Evolutionary conservation across 64 coral and sea anemone genomes (phyloP).

Genomic region (Montipora cactus): DNA sequence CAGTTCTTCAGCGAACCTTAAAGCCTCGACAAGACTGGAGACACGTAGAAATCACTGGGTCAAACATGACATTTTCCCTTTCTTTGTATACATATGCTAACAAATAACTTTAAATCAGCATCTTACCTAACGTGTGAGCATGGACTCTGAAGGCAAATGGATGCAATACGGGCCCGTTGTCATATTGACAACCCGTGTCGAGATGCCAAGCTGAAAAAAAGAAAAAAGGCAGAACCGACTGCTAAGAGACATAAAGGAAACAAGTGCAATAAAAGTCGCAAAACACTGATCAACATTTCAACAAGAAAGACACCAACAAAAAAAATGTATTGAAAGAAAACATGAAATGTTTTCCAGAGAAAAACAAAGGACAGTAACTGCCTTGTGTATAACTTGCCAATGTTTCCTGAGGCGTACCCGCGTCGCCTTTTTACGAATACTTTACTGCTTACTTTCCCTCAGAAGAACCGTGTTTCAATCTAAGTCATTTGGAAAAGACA

Average conservation of each 20-base stretch:
- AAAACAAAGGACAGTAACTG: too few species aligned
- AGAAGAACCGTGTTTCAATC: too few species aligned
- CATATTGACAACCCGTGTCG: slow-evolving; percentile 80
- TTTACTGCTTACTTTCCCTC: too few species aligned
- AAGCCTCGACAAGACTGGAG: too few species aligned
- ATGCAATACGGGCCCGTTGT: slow-evolving; percentile 66
- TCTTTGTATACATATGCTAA: too few species aligned
- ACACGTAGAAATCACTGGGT: too few species aligned
- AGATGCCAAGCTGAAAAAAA: slow-evolving; percentile 84
- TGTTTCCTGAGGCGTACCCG: neutral
- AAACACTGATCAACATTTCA: neutral
- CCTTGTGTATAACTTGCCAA: slow-evolving; percentile 49
- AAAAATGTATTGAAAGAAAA: neutral
- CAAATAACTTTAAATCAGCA: neutral
- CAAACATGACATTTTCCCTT: too few species aligned
- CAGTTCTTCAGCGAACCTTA: too few species aligned
- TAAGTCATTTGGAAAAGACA: too few species aligned
- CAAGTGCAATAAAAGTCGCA: neutral
- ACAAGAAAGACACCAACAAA: too few species aligned
- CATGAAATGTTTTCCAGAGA: too few species aligned
- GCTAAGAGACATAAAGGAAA: neutral
- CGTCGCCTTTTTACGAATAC: too few species aligned
- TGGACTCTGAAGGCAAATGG: slow-evolving; percentile 97
- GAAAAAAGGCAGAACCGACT: neutral
- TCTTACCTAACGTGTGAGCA: slow-evolving; percentile 87